phyloP scores from a whole-genome alignment of 2,797 vertebrate genomes.

The Spinibarbus caldwelli region DNA sequence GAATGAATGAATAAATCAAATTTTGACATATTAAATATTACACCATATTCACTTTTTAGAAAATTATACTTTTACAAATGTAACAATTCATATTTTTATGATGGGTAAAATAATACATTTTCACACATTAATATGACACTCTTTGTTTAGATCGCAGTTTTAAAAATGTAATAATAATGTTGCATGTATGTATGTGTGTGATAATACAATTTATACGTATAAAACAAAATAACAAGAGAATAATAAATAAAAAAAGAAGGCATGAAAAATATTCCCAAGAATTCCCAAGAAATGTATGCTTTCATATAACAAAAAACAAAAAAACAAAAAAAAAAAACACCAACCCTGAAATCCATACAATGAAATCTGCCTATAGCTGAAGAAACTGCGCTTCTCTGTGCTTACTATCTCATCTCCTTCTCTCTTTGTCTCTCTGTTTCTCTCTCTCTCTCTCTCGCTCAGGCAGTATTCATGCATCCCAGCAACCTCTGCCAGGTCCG shows the following conservation, averaged over 20 bases:
- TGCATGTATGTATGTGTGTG: not conserved
- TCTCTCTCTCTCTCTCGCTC: constrained; percentile 38
- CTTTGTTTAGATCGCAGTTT: not conserved
- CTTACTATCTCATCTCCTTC: constrained; percentile 30
- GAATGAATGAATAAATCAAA: not conserved
- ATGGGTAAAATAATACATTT: not conserved
- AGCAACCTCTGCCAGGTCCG: constrained; percentile 65
- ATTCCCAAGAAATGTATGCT: not conserved
- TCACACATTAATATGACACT: not conserved
- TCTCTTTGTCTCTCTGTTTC: constrained; percentile 10
- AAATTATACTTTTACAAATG: not conserved
- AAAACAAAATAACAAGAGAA: not conserved
- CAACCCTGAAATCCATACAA: not conserved
- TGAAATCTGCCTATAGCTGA: not conserved
- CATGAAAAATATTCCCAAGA: not conserved
- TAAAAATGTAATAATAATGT: not conserved
- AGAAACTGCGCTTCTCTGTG: not conserved
- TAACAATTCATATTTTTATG: not conserved
- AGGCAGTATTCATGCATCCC: constrained; percentile 30
- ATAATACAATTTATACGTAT: not conserved
- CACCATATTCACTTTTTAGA: not conserved
- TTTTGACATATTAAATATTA: not conserved
- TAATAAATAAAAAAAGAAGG: not conserved
- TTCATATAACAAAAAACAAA: not conserved
- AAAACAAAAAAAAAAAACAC: too few relatives aligned